Conservation (phyloP, 2,113 vertebrate species). For the Camarhynchus parvulus region DNA sequence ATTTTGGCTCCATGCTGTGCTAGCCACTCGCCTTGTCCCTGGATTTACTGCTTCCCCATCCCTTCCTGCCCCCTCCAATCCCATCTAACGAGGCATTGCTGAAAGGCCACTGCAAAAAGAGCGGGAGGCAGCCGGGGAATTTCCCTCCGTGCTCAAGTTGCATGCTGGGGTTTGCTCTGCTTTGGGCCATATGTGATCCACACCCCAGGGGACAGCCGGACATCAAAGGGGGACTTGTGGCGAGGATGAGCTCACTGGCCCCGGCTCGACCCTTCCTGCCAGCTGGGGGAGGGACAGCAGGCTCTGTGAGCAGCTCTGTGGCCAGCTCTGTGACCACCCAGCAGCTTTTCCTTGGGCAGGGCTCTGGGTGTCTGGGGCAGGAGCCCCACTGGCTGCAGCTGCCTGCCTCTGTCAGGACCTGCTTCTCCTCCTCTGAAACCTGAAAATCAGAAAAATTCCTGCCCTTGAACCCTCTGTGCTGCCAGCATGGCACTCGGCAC, state of each 20-base stretch:
- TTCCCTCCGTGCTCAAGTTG: constrained; percentile 37
- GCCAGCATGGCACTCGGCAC: background rate
- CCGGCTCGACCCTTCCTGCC: background rate
- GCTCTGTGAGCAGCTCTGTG: background rate
- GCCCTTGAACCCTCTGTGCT: background rate
- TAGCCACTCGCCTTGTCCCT: background rate
- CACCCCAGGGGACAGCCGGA: background rate
- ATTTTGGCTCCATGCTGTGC: background rate
- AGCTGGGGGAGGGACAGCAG: background rate
- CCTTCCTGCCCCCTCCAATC: background rate
- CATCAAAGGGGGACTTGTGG: constrained; percentile 36
- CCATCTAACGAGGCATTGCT: background rate
- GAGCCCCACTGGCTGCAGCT: background rate
- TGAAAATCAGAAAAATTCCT: accelerated
- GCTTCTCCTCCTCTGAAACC: background rate
- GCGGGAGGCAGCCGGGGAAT: constrained; percentile 23
- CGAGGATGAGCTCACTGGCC: constrained; percentile 5
- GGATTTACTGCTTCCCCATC: constrained; percentile 54
- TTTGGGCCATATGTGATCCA: constrained; percentile 24
- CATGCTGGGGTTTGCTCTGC: constrained; percentile 4
- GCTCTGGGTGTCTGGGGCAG: background rate
- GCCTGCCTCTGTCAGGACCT: background rate
- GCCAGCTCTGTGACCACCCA: accelerated
- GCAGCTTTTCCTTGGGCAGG: background rate
- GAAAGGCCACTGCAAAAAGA: background rate